Evolutionary conservation across 2,797 vertebrate genomes (phyloP).

Genomic region (Spinus olivaceus): DNA sequence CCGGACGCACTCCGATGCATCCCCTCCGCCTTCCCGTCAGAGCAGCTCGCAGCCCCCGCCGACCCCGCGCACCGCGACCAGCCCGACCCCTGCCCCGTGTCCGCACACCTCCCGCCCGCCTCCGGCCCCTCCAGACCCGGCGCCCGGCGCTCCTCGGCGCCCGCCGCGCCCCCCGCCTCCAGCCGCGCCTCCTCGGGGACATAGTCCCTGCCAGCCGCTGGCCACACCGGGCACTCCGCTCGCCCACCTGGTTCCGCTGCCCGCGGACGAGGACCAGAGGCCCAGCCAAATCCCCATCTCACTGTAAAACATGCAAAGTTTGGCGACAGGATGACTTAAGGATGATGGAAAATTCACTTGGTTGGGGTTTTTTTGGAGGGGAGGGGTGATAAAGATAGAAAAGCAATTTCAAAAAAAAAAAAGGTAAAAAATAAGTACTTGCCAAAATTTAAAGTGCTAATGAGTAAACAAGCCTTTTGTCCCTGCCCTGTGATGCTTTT

Average conservation of each 20-base stretch:
- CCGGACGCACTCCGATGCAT: constrained; percentile 71
- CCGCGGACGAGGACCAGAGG: neutral
- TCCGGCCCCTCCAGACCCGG: neutral
- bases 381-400: neutral
- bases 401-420: neutral
- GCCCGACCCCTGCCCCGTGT: constrained; percentile 41
- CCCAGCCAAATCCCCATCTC: neutral
- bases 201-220: constrained; percentile 5
- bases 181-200: constrained; percentile 54
- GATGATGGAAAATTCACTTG: neutral
- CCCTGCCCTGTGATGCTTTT: constrained; percentile 48
- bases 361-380: neutral
- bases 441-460: constrained; percentile 22
- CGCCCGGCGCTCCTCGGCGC: constrained; percentile 65
- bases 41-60: constrained; percentile 72
- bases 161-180: constrained; percentile 19
- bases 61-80: constrained; percentile 60
- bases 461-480: constrained; percentile 57
- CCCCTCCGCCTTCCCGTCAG: constrained; percentile 72
- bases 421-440: neutral
- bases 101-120: constrained; percentile 61
- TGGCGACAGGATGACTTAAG: neutral
- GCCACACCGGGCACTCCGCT: neutral
- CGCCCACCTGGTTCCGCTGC: neutral
- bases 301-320: neutral